A percentile compares a stretch with the other conserved stretches of the same genome.
Conservation (phyloP, 2,113 vertebrate genomes). For the Lagopus leucura region DNA sequence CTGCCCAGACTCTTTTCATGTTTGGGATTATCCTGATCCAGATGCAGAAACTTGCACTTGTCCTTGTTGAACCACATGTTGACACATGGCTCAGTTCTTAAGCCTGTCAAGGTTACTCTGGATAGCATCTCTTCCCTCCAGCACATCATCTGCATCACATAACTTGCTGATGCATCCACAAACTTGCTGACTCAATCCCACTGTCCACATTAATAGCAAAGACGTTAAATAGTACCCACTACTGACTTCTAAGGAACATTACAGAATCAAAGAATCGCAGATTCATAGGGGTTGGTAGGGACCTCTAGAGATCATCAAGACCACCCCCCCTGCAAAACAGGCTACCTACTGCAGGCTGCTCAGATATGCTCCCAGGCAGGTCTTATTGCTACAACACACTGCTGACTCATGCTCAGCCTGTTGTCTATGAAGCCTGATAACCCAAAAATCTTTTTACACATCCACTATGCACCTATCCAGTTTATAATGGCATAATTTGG, state of each 20-base stretch:
- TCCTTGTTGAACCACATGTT: not conserved
- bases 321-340: no score
- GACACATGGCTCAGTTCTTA: not conserved
- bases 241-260: not conserved
- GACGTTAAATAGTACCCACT: not conserved
- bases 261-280: no score
- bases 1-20: not conserved
- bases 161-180: not conserved
- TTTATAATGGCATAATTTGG: not conserved
- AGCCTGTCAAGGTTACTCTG: not conserved
- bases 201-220: not conserved
- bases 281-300: no score
- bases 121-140: not conserved
- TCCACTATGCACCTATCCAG: not conserved
- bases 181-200: not conserved
- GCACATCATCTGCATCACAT: not conserved
- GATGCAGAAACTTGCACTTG: not conserved
- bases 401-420: not conserved
- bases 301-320: no score
- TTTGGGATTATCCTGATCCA: not conserved
- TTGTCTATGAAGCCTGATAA: not conserved
- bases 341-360: no score
- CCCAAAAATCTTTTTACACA: not conserved
- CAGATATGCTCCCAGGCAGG: no score
- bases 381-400: not conserved